Evolutionary conservation across 1,140 invertebrate genomes (phyloP).

Genomic region (Pollicipes pollicipes): DNA sequence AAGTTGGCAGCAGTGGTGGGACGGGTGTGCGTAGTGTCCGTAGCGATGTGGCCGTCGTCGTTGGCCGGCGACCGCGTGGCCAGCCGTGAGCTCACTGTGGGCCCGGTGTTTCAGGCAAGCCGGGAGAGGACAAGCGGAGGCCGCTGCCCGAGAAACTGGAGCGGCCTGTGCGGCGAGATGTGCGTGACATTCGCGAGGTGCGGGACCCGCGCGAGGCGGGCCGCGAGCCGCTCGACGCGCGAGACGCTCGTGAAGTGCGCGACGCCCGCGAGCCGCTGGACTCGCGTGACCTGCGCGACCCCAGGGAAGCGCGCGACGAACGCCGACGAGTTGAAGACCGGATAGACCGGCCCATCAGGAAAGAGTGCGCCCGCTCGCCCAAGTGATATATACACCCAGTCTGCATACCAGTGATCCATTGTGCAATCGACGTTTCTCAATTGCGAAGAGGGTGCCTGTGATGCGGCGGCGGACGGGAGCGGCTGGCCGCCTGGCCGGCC

Average conservation of each 20-base stretch:
- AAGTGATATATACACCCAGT: background rate
- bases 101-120: background rate
- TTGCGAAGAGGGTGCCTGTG: background rate
- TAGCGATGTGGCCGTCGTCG: too few species aligned
- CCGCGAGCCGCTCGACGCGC: background rate
- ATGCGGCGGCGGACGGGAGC: background rate
- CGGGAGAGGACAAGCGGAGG: background rate
- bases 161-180: background rate
- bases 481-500: too few species aligned
- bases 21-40: too few species aligned
- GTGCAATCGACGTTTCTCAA: conserved; percentile 1
- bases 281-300: background rate
- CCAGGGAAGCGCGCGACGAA: background rate
- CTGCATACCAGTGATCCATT: background rate
- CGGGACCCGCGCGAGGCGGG: background rate
- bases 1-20: too few species aligned
- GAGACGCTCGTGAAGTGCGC: background rate
- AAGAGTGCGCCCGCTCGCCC: background rate
- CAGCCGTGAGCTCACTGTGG: background rate
- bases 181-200: background rate
- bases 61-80: too few species aligned
- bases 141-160: background rate
- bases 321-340: background rate
- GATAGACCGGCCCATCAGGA: background rate
- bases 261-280: background rate